Percentiles rank a stretch among this genome's conserved stretches.
These are phyloP conservation scores for Neogobius melanostomus DNA, from an alignment of 2,113 vertebrate species.

Conservation along the genomic window DNA sequence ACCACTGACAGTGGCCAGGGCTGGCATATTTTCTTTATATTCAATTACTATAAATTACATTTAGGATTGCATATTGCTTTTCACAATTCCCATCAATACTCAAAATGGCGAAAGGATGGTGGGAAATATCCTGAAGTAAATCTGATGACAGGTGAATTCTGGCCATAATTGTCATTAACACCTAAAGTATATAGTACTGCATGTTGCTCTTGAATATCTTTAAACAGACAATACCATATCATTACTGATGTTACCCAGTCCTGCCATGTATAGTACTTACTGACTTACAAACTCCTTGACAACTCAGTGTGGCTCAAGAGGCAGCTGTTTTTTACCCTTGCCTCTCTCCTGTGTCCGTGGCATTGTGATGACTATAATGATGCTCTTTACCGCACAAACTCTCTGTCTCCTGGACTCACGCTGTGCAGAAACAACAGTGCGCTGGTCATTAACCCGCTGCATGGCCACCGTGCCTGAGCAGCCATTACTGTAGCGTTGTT, in stretches of 20 bases:
- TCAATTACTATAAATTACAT: too few species aligned
- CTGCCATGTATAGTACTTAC: neutral
- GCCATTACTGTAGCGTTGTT: slow-evolving; percentile 46
- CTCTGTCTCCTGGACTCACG: slow-evolving; percentile 12
- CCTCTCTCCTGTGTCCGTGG: slow-evolving; percentile 19
- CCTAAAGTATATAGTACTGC: too few species aligned
- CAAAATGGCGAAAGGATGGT: too few species aligned
- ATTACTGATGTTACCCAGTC: neutral
- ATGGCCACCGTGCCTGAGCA: slow-evolving; percentile 36
- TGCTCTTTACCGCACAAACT: slow-evolving; percentile 20
- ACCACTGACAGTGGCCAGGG: too few species aligned
- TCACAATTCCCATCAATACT: too few species aligned
- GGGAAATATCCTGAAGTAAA: too few species aligned
- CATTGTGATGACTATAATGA: slow-evolving; percentile 36
- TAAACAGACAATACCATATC: too few species aligned
- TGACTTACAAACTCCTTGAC: neutral
- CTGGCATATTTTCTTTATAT: too few species aligned
- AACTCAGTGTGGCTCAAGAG: slow-evolving; percentile 9
- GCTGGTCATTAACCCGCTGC: slow-evolving; percentile 57
- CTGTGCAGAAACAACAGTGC: slow-evolving; percentile 44
- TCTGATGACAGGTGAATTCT: too few species aligned
- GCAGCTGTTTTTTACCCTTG: slow-evolving; percentile 32
- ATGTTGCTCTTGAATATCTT: too few species aligned
- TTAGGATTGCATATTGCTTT: too few species aligned
- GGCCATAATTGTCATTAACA: too few species aligned